These are phyloP conservation scores for Drosophila atripex DNA, from an alignment of 2,888 invertebrate species.

Conservation along the genomic window DNA sequence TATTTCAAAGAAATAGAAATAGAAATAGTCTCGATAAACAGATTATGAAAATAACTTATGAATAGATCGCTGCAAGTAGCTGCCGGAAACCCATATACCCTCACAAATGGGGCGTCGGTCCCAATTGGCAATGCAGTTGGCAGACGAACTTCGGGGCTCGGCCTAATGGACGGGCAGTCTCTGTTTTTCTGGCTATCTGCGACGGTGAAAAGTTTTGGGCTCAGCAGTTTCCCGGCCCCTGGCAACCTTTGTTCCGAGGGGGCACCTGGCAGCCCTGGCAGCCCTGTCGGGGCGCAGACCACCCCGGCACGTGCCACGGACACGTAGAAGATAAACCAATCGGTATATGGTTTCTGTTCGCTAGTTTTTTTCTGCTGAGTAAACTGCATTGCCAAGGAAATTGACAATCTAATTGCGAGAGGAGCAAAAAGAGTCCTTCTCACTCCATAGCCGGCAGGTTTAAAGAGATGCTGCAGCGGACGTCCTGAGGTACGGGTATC, in stretches of 20 bases:
- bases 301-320: slow-evolving; percentile 30
- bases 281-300: background rate
- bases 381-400: slow-evolving; percentile 17
- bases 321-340: slow-evolving; percentile 39
- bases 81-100: background rate
- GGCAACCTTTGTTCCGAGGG: slow-evolving; percentile 1
- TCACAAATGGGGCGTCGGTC: no score
- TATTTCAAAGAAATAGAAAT: no score
- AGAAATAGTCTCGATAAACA: no score
- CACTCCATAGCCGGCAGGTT: slow-evolving; percentile 10
- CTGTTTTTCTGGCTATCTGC: slow-evolving; percentile 6
- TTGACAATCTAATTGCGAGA: slow-evolving; percentile 37
- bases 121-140: slow-evolving; percentile 2
- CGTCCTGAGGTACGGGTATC: background rate
- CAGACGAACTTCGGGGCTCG: background rate
- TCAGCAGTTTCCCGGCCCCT: slow-evolving; percentile 11
- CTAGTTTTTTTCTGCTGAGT: slow-evolving; percentile 15
- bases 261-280: background rate
- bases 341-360: background rate
- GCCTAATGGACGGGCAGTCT: background rate
- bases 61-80: no score
- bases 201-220: slow-evolving; percentile 10
- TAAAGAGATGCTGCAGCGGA: background rate
- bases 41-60: no score
- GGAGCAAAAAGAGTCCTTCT: background rate